Evolutionary conservation across 2,888 invertebrate genomes (phyloP).

Genomic region (Allygus modestus): DNA sequence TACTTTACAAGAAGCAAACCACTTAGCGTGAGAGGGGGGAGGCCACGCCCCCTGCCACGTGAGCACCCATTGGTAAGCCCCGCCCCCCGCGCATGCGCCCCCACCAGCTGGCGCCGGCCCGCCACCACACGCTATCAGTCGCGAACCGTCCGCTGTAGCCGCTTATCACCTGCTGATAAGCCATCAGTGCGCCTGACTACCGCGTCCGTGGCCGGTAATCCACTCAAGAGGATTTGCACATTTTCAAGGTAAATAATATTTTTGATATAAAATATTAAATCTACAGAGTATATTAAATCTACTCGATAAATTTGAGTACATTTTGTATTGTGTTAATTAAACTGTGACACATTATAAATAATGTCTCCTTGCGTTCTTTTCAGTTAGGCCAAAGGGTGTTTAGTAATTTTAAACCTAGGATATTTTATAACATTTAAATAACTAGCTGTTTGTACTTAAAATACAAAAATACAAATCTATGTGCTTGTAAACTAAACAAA

Average conservation of each 20-base stretch:
- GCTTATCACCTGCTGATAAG: conserved; percentile 10
- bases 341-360: no score
- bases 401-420: no score
- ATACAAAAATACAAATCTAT: no score
- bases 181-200: neutral
- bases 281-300: neutral
- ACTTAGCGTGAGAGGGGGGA: conserved; percentile 59
- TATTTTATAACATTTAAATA: no score
- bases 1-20: conserved; percentile 64
- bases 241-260: conserved; percentile 3
- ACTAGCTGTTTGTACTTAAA: no score
- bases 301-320: no score
- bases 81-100: conserved; percentile 60
- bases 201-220: neutral
- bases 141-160: neutral
- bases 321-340: no score
- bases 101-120: neutral
- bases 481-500: no score
- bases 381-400: no score
- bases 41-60: conserved; percentile 57
- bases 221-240: neutral
- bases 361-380: no score
- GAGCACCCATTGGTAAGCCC: conserved; percentile 61
- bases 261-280: neutral
- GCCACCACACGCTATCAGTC: neutral